Percentiles rank a stretch among this genome's conserved stretches.
Conservation (phyloP, 2,113 vertebrate genomes). For the Melospiza melodia region DNA sequence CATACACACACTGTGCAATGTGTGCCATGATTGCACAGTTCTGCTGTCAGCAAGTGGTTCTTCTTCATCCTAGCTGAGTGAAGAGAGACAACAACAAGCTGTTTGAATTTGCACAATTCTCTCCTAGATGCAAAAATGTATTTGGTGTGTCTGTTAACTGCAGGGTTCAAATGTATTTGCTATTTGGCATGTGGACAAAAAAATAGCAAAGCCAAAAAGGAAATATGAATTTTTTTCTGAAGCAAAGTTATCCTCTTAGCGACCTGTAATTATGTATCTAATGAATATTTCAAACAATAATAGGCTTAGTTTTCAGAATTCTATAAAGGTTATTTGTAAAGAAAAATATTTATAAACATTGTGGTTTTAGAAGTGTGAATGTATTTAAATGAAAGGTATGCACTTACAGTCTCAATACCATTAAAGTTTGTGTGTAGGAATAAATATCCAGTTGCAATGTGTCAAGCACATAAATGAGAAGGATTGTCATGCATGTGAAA, state of each 20-base stretch:
- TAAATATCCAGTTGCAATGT: constrained; percentile 39
- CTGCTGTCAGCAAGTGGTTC: background rate
- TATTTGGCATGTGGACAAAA: background rate
- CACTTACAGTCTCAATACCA: background rate
- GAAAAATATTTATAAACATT: background rate
- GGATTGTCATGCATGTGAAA: constrained; percentile 55
- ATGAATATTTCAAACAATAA: background rate
- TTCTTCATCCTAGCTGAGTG: background rate
- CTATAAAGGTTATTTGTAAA: background rate
- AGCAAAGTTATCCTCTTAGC: background rate
- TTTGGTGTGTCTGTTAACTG: background rate
- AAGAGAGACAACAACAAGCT: background rate
- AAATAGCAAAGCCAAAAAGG: background rate
- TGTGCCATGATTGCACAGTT: background rate
- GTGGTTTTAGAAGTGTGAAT: background rate
- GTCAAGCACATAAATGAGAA: constrained; percentile 60
- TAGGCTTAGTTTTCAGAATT: background rate
- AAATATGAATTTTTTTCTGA: background rate
- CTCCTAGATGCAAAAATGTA: background rate
- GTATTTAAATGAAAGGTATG: background rate
- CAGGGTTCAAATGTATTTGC: background rate
- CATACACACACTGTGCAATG: background rate
- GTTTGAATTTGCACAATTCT: background rate
- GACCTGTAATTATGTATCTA: background rate
- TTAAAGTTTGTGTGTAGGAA: background rate